These are phyloP conservation scores for Melanotaenia pygmaea DNA, from an alignment of 2,797 vertebrate species.

Conservation along the genomic window DNA sequence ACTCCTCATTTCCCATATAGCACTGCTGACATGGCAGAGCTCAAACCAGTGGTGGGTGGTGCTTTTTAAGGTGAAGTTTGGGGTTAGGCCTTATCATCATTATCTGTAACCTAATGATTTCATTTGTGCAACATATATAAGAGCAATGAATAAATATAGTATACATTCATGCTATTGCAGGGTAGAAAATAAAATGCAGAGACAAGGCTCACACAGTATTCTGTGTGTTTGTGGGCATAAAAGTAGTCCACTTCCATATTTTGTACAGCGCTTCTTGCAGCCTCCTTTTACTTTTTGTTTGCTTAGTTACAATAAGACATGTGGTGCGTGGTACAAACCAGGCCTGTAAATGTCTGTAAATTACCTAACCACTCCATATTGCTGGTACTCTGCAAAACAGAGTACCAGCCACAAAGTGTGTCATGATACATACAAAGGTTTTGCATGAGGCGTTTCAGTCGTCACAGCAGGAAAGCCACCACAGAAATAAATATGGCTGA, in stretches of 20 bases:
- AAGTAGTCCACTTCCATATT: conserved; percentile 1
- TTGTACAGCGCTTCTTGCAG: neutral
- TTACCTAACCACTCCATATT: neutral
- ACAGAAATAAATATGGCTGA: neutral
- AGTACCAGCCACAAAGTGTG: conserved; percentile 4
- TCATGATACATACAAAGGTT: neutral
- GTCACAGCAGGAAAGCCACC: neutral
- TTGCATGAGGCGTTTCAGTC: neutral
- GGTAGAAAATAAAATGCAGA: conserved; percentile 5
- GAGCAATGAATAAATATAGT: neutral
- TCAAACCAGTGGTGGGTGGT: conserved; percentile 70
- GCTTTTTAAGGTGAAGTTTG: conserved; percentile 71
- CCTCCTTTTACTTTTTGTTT: neutral
- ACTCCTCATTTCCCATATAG: conserved; percentile 79
- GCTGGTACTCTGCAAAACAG: neutral
- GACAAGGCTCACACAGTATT: neutral
- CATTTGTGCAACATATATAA: conserved; percentile 16
- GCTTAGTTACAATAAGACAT: conserved; percentile 19
- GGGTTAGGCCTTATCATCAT: conserved; percentile 64
- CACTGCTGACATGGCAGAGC: conserved; percentile 70
- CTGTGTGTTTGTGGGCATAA: neutral
- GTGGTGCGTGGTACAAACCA: conserved; percentile 8
- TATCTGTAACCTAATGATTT: conserved; percentile 58
- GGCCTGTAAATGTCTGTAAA: neutral
- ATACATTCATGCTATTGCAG: neutral